Base-by-base conservation (phyloP, 1,140 invertebrate genomes). In the Drosophila kohkoa region DNA sequence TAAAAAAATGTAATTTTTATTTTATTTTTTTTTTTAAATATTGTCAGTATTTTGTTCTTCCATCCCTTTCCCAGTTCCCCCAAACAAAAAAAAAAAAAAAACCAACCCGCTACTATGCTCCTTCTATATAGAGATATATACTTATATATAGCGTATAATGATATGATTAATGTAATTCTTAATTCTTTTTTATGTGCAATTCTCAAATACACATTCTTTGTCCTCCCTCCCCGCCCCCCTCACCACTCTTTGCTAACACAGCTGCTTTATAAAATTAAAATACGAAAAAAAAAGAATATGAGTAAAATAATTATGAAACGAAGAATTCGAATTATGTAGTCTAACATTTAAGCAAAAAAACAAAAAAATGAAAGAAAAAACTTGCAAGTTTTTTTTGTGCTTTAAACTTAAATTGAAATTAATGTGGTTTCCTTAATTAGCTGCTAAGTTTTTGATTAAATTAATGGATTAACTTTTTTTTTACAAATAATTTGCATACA, bases 391-490 rank as follows among this genome's bases (percentile, higher is more conserved):
- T 48, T 75, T 67, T 70, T 67, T 65, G 16, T 68, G 45, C 54
- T 75, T 71, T 65, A 76, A 74, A 74, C 59, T 64, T 68, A 49
- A 67, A 81, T 60, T 77, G 75, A 76, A 80, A 77, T 81, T 77
- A 82, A 73, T 81, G 75, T 86, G 82, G 82, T 86, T 86, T 86
- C 82, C 83, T 87, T 87, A 87, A 88, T 72, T 87, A 87, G 83
- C 72, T 64, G 60, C 70, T 87, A 87, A 87, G 83, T 72, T 75
- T 25, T 3, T 71, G 5, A 20, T 57, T 57, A 41, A 57, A 57
- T 57, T 57, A 57, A 76, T 59, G 30, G 63, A 73, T 73, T 76
- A 52, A 57, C n/a, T 66, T 70, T 67, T 46, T 63, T 62, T 70
- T 63, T 25, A 25, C 20, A 57, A 45, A 55, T 54, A 70, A 54